phyloP scores from a whole-genome alignment of 2,113 vertebrate species.

The Corythornis madagascariensis region DNA sequence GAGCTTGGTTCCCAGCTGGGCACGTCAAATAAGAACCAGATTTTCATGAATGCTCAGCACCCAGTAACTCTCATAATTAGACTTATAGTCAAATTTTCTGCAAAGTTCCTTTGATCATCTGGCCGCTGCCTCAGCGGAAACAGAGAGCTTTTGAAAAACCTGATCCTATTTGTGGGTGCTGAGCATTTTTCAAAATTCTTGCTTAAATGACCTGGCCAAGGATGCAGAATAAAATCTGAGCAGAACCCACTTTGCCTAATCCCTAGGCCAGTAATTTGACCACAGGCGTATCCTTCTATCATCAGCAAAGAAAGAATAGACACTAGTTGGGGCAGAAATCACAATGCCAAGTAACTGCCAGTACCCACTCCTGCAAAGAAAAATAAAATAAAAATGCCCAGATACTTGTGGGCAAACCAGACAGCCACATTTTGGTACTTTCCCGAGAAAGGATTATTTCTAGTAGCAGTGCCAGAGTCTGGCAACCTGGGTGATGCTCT shows the following conservation, averaged over 20 bases:
- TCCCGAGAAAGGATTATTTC: slow-evolving; percentile 36
- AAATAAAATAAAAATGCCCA: slow-evolving; percentile 8
- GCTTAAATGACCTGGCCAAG: slow-evolving; percentile 45
- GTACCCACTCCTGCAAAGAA: slow-evolving; percentile 26
- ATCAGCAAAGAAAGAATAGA: slow-evolving; percentile 41
- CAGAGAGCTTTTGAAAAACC: slow-evolving; percentile 30
- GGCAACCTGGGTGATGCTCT: slow-evolving; percentile 48
- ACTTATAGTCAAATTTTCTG: not conserved
- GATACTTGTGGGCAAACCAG: slow-evolving; percentile 55
- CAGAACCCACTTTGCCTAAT: slow-evolving; percentile 41
- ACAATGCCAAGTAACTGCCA: slow-evolving; percentile 8
- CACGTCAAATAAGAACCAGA: slow-evolving; percentile 34
- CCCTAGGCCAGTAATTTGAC: slow-evolving; percentile 41
- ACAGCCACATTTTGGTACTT: slow-evolving; percentile 43
- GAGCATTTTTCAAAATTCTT: slow-evolving; percentile 52
- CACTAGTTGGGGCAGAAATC: slow-evolving; percentile 4
- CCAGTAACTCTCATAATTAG: not conserved
- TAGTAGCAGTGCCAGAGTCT: slow-evolving; percentile 16
- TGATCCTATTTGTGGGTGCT: slow-evolving; percentile 25
- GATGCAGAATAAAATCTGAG: slow-evolving; percentile 47
- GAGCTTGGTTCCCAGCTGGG: not conserved
- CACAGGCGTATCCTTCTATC: slow-evolving; percentile 51
- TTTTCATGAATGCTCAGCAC: slow-evolving; percentile 15
- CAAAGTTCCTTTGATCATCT: slow-evolving; percentile 37
- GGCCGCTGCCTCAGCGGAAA: not conserved